Evolutionary conservation across 2,888 invertebrate species (phyloP), one percentile per base, ranked within the genome.

Genomic region (Oegoconia quadripuncta): DNA sequence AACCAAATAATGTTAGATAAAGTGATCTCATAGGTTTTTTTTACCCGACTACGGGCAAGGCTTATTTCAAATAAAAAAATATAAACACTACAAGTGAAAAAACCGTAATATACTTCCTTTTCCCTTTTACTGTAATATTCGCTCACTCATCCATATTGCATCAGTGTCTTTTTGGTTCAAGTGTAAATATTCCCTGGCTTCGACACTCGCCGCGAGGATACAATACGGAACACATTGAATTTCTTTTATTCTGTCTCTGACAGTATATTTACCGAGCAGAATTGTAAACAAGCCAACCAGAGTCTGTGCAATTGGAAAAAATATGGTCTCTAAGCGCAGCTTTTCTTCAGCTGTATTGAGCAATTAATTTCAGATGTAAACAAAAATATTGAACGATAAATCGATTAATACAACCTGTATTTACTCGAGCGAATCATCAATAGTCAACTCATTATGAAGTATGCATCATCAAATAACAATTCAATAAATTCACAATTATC

Each of bases 241-340:
- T 49, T 44, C 50, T 56, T 52, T 51, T 52, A 53, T 55, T 44
- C 46, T 42, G 50, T 50, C 50, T 42, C 47, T 39, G 42, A 50
- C 45, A 47, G 42, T 45, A 52, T 48, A 52, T 56, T 59, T 50
- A 52, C 49, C 39, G 37, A 44, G 41, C 41, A 44, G 44, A 41
- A 51, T 41, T 50, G 48, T 48, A 45, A 51, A 50, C 48, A 48
- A 46, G 30, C 42, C 39, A 9, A 22, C 14, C n/a, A n/a, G 12
- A 6, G 14, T 27, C 27, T 13, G 12, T 27, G 27, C 27, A 42
- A n/a, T n/a, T n/a, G n/a, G n/a, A n/a, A n/a, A n/a, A n/a, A n/a
- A n/a, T n/a, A n/a, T n/a, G n/a, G n/a, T n/a, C n/a, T n/a, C n/a
- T n/a, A n/a, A n/a, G n/a, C n/a, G n/a, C n/a, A n/a, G n/a, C n/a